Conservation (phyloP, 2,113 vertebrate genomes). For the Chaetodon auriga region DNA sequence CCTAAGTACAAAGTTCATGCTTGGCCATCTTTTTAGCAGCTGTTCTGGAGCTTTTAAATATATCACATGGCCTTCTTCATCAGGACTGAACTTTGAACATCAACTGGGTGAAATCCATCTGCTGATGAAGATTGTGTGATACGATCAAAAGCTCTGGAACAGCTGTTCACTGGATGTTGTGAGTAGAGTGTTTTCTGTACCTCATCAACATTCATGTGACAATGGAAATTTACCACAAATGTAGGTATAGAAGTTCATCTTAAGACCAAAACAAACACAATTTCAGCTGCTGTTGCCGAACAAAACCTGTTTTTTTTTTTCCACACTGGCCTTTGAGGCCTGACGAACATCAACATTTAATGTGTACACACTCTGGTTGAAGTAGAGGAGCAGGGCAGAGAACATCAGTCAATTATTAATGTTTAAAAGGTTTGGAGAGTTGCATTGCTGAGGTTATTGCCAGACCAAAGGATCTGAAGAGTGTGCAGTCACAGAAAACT, state of each 20-base stretch:
- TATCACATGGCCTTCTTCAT: too few species aligned
- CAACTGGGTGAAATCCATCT: too few species aligned
- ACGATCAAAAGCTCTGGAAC: not conserved
- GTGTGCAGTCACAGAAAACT: constrained; percentile 24
- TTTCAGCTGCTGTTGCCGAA: constrained; percentile 5
- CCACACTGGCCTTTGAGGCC: constrained; percentile 25
- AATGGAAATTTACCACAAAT: not conserved
- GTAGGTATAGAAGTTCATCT: not conserved
- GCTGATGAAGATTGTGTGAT: not conserved
- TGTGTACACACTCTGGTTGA: constrained; percentile 68
- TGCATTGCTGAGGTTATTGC: constrained; percentile 56
- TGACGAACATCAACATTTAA: constrained; percentile 75
- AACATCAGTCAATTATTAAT: constrained; percentile 84
- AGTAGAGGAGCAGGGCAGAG: constrained; percentile 58
- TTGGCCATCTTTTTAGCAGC: not conserved
- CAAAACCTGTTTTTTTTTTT: constrained; percentile 4
- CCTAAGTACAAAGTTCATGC: not conserved
- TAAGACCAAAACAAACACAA: constrained; percentile 19
- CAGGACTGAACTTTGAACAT: too few species aligned
- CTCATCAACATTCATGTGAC: not conserved
- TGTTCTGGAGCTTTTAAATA: too few species aligned
- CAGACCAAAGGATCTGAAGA: constrained; percentile 30
- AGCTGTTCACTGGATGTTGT: not conserved
- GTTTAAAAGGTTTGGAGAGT: constrained; percentile 78
- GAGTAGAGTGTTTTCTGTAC: not conserved